A percentile compares a stretch with the other conserved stretches of the same genome.
Evolutionary conservation across 2,888 invertebrate species (phyloP).

Genomic region (Napeogenes inachia): DNA sequence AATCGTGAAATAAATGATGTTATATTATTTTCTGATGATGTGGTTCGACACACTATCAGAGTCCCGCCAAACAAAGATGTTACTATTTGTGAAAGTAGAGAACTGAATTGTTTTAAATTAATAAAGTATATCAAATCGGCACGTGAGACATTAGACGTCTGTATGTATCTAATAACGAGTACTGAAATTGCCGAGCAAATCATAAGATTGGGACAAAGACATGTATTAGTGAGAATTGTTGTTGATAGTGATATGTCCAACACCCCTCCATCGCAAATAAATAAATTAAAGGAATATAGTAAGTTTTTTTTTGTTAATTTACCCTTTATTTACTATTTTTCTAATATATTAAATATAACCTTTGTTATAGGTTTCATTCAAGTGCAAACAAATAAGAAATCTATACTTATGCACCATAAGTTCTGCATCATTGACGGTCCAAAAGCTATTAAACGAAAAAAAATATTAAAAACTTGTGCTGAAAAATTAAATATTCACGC

Average conservation of each 20-base stretch:
- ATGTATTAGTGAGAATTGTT: conserved; percentile 66
- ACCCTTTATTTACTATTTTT: neutral
- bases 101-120: conserved; percentile 67
- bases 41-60: conserved; percentile 57
- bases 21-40: conserved; percentile 68
- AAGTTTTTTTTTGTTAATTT: conserved; percentile 38
- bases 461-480: conserved; percentile 55
- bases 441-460: conserved; percentile 62
- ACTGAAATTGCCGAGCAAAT: conserved; percentile 69
- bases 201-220: conserved; percentile 67
- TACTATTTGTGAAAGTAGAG: conserved; percentile 64
- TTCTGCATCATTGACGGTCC: conserved; percentile 83
- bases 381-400: conserved; percentile 67
- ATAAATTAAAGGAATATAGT: conserved; percentile 67
- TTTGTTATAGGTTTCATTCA: conserved; percentile 64
- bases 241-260: conserved; percentile 73
- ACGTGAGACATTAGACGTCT: conserved; percentile 69
- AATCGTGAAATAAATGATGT: conserved; percentile 71
- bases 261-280: conserved; percentile 68
- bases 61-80: conserved; percentile 59
- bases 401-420: conserved; percentile 88
- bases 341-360: conserved; percentile 3
- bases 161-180: conserved; percentile 73
- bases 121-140: conserved; percentile 71
- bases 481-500: conserved; percentile 65